Conservation (phyloP, 2,113 vertebrate genomes). For the Pygoscelis adeliae region DNA sequence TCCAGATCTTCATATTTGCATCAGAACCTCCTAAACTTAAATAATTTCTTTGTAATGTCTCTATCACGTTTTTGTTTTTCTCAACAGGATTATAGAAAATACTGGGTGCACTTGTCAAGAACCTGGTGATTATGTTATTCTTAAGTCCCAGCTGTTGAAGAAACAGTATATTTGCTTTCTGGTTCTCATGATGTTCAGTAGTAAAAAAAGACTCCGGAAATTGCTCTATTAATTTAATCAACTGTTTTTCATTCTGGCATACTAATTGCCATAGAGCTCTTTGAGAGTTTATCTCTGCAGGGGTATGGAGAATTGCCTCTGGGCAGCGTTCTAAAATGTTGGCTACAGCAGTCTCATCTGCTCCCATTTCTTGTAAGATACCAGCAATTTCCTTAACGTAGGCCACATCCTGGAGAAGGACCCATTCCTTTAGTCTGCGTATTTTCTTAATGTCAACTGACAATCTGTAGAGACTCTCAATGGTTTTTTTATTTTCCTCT, state of each 20-base stretch:
- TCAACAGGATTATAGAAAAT: conserved; percentile 85
- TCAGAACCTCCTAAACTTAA: conserved; percentile 83
- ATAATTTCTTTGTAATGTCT: conserved; percentile 81
- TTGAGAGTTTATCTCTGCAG: conserved; percentile 78
- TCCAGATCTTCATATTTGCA: conserved; percentile 87
- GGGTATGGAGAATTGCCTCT: conserved; percentile 85
- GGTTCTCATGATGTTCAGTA: conserved; percentile 76
- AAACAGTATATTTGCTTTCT: conserved; percentile 84
- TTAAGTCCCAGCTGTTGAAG: conserved; percentile 87
- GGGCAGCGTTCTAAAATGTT: conserved; percentile 84
- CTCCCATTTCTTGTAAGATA: conserved; percentile 85
- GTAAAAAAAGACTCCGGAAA: conserved; percentile 94
- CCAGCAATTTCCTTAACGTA: conserved; percentile 81
- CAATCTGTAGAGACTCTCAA: conserved; percentile 78
- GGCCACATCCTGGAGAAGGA: conserved; percentile 79
- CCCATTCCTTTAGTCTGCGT: conserved; percentile 86
- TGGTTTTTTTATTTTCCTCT: conserved; percentile 81
- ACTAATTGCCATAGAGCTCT: conserved; percentile 86
- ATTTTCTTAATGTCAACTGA: conserved; percentile 88
- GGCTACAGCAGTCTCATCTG: conserved; percentile 69
- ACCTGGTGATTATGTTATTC: conserved; percentile 86
- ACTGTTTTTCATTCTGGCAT: conserved; percentile 80
- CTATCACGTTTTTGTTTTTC: conserved; percentile 80
- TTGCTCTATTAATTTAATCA: conserved; percentile 87
- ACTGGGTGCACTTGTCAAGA: conserved; percentile 85